Percentiles rank a stretch among this genome's conserved stretches.
These are phyloP conservation scores for Aelia acuminata DNA, from an alignment of 2,888 invertebrate species.

Conservation along the genomic window DNA sequence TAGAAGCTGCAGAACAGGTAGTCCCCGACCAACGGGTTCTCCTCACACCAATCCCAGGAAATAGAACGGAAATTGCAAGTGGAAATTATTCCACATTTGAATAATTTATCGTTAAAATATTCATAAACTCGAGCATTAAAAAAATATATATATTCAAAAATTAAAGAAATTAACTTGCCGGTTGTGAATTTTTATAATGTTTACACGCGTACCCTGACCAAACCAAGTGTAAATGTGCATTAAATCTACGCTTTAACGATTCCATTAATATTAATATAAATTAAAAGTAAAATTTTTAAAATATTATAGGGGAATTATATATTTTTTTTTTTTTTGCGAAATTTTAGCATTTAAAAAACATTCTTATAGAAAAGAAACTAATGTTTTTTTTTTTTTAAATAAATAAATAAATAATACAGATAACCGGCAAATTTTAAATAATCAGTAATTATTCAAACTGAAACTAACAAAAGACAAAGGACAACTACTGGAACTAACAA, in stretches of 20 bases:
- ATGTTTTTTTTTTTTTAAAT: too few species aligned
- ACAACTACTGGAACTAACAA: too few species aligned
- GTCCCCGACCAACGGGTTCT: slow-evolving; percentile 20
- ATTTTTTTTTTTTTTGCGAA: too few species aligned
- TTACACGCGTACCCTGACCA: neutral
- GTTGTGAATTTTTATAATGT: too few species aligned
- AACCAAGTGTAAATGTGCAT: neutral
- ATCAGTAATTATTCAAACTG: too few species aligned
- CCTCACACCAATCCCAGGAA: slow-evolving; percentile 6
- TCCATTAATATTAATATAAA: neutral
- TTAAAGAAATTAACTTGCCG: too few species aligned
- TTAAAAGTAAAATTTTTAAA: neutral
- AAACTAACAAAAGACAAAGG: too few species aligned
- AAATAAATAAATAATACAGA: too few species aligned
- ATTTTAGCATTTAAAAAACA: too few species aligned
- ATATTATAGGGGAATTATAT: neutral
- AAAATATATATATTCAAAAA: too few species aligned
- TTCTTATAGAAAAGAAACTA: too few species aligned
- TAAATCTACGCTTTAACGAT: neutral
- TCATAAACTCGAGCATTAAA: neutral
- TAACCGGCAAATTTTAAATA: too few species aligned
- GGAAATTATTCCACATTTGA: neutral
- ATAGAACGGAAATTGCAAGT: slow-evolving; percentile 48
- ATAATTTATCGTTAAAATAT: slow-evolving; percentile 17
- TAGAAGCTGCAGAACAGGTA: slow-evolving; percentile 48